A percentile compares a stretch with the other conserved stretches of the same genome.
These are phyloP conservation scores for Sarcophaga peregrina DNA, from an alignment of 1,140 invertebrate genomes.

Conservation along the genomic window DNA sequence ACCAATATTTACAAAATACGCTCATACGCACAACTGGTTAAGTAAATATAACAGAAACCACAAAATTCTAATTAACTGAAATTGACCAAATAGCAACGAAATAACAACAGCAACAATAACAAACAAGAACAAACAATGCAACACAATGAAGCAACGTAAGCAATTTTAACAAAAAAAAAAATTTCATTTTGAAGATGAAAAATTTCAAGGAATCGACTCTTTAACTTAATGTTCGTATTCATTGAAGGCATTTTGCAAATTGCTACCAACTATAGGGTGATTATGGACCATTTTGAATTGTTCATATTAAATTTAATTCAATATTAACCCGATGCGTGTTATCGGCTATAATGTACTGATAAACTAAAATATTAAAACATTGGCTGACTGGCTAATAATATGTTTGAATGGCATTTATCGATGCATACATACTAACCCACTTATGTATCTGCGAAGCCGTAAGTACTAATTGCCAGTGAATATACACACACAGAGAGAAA, in stretches of 20 bases:
- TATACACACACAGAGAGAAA: neutral
- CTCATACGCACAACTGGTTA: neutral
- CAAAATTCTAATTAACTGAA: constrained; percentile 40
- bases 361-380: neutral
- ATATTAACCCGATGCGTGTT: neutral
- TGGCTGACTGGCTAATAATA: neutral
- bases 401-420: neutral
- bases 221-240: too few relatives aligned
- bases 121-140: neutral
- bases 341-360: neutral
- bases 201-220: too few relatives aligned
- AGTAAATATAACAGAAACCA: constrained; percentile 35
- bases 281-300: neutral
- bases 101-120: constrained; percentile 7
- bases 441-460: neutral
- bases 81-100: neutral
- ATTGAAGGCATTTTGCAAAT: neutral
- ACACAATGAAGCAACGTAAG: neutral
- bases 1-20: neutral
- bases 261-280: neutral
- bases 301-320: neutral
- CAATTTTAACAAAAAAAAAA: neutral
- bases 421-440: neutral
- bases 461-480: neutral
- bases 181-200: too few relatives aligned